phyloP scores from a whole-genome alignment of 2,888 invertebrate species.

The Ashinkailepas kermadecensis region DNA sequence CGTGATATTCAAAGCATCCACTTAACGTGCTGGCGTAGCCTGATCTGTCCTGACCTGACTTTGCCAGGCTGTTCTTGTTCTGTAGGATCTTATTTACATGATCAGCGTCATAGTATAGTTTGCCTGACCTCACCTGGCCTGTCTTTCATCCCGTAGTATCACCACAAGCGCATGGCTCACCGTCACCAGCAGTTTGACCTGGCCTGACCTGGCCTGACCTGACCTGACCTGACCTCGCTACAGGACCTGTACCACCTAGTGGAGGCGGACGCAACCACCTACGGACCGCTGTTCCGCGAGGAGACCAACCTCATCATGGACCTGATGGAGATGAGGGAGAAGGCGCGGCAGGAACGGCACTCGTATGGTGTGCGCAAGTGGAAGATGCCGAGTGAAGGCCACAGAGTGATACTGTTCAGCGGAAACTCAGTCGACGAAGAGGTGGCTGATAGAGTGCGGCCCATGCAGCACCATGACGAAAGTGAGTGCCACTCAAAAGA shows the following conservation, averaged over 20 bases:
- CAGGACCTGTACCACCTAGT: slow-evolving; percentile 62
- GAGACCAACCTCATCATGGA: slow-evolving; percentile 62
- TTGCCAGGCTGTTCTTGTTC: no score
- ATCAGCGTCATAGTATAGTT: no score
- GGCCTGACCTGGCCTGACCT: no score
- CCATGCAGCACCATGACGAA: slow-evolving; percentile 57
- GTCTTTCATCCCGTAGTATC: no score
- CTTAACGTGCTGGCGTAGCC: no score
- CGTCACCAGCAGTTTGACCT: no score
- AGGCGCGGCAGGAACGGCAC: slow-evolving; percentile 53
- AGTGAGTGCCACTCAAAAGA: slow-evolving; percentile 46
- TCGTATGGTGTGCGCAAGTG: slow-evolving; percentile 53
- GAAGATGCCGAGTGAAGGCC: slow-evolving; percentile 61
- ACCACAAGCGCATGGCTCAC: no score
- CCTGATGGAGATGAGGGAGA: slow-evolving; percentile 55
- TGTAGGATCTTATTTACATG: no score
- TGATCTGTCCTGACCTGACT: no score
- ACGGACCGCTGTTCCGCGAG: slow-evolving; percentile 52
- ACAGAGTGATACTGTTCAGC: slow-evolving; percentile 58
- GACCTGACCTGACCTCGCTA: slow-evolving; percentile 21
- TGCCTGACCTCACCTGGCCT: no score
- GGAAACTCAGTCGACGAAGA: slow-evolving; percentile 40
- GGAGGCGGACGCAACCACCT: slow-evolving; percentile 55
- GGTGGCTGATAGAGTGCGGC: slow-evolving; percentile 38
- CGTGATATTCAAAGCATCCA: no score